phyloP scores from a whole-genome alignment of 2,888 invertebrate genomes.

The Meliscaeva auricollis region DNA sequence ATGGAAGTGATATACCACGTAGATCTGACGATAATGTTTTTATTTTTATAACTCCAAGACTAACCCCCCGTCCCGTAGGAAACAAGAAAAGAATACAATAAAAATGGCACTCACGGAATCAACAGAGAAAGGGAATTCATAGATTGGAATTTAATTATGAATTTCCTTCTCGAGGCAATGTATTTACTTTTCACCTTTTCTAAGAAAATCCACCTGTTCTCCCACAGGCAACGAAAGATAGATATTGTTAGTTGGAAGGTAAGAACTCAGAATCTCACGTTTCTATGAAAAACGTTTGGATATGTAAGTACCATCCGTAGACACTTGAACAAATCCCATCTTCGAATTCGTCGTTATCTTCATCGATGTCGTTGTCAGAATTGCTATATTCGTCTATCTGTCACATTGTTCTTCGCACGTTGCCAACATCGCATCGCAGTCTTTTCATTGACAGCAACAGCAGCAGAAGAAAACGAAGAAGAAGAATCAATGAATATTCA shows the following conservation, averaged over 20 bases:
- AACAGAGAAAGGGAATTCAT: slow-evolving; percentile 40
- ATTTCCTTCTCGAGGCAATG: slow-evolving; percentile 43
- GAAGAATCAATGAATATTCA: slow-evolving; percentile 65
- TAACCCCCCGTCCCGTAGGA: too few species aligned
- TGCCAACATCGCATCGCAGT: slow-evolving; percentile 2
- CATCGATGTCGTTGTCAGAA: background rate
- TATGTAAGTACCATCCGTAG: slow-evolving; percentile 13
- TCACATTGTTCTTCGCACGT: background rate
- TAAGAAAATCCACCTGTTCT: slow-evolving; percentile 9
- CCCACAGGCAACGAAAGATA: background rate
- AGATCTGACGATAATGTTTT: too few species aligned
- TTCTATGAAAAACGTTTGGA: slow-evolving; percentile 27
- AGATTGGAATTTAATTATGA: slow-evolving; percentile 70
- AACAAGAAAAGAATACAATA: slow-evolving; percentile 19
- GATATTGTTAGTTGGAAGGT: background rate
- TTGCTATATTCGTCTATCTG: background rate
- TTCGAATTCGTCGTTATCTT: background rate
- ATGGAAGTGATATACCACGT: too few species aligned
- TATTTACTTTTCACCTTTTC: slow-evolving; percentile 33
- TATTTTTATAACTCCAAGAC: background rate
- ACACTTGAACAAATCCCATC: slow-evolving; percentile 12
- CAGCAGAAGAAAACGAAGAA: background rate
- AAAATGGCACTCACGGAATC: slow-evolving; percentile 32
- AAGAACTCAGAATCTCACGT: slow-evolving; percentile 20
- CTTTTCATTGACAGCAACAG: background rate